Evolutionary conservation across 1,140 invertebrate species (phyloP).

Genomic region (Brachionus plicatilis): DNA sequence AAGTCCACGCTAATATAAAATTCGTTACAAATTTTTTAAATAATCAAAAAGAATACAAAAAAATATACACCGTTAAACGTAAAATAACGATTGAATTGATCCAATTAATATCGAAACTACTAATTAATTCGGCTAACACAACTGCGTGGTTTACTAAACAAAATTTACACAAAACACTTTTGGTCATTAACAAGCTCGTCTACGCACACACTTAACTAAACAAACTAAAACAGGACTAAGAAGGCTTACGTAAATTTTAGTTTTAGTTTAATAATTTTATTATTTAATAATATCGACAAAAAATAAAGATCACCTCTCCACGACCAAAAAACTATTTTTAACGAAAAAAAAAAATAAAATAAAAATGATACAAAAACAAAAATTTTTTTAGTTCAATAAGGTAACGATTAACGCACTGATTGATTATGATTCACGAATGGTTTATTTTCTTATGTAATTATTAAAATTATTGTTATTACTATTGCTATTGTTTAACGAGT

Average conservation of each 20-base stretch:
- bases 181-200: background rate
- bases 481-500: background rate
- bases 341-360: background rate
- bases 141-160: background rate
- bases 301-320: slow-evolving; percentile 26
- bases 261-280: slow-evolving; percentile 20
- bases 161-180: background rate
- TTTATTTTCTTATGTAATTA: slow-evolving; percentile 12
- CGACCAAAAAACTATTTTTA: slow-evolving; percentile 17
- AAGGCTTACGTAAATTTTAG: background rate
- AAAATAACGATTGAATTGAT: background rate
- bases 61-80: background rate
- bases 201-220: background rate
- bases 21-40: background rate
- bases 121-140: background rate
- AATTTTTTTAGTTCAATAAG: slow-evolving; percentile 2
- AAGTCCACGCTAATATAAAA: background rate
- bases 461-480: slow-evolving; percentile 27
- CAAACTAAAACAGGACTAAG: background rate
- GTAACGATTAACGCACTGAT: slow-evolving; percentile 2
- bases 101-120: background rate
- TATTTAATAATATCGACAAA: slow-evolving; percentile 35
- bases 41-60: background rate
- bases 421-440: background rate
- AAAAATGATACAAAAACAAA: slow-evolving; percentile 28